phyloP scores from a whole-genome alignment of 2,888 invertebrate species.

The Stictocephala bisonia region DNA sequence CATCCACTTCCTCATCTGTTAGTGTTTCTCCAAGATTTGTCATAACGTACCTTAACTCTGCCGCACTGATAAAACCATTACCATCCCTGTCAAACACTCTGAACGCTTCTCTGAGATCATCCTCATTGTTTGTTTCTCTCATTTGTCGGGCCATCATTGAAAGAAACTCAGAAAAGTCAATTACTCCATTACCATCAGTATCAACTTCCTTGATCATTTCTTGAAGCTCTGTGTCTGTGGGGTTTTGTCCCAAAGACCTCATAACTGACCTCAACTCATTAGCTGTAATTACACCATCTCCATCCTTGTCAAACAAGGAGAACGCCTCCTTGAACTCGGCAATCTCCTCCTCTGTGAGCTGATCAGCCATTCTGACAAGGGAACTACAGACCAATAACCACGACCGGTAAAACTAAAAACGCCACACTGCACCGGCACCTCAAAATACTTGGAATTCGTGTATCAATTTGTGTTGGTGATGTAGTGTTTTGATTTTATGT shows the following conservation, averaged over 20 bases:
- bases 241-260: slow-evolving; percentile 98
- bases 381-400: too few species aligned
- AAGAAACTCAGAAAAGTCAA: neutral
- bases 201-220: slow-evolving; percentile 99
- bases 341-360: slow-evolving; percentile 99
- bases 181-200: slow-evolving; percentile 79
- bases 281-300: slow-evolving; percentile 99
- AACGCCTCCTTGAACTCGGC: slow-evolving; percentile 99
- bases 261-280: slow-evolving; percentile 99
- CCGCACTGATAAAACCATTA: slow-evolving; percentile 32
- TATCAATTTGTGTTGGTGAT: too few species aligned
- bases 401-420: too few species aligned
- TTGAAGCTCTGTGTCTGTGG: slow-evolving; percentile 98
- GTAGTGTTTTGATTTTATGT: too few species aligned
- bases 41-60: slow-evolving; percentile 36
- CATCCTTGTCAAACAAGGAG: slow-evolving; percentile 99
- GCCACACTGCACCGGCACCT: too few species aligned
- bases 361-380: slow-evolving; percentile 82
- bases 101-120: slow-evolving; percentile 34
- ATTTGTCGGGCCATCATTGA: neutral
- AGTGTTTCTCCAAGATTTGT: slow-evolving; percentile 40
- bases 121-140: slow-evolving; percentile 12
- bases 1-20: slow-evolving; percentile 38
- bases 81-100: slow-evolving; percentile 41
- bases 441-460: too few species aligned